These are phyloP conservation scores for Malacoraja senta DNA, from an alignment of 2,797 vertebrate genomes.

Conservation along the genomic window DNA sequence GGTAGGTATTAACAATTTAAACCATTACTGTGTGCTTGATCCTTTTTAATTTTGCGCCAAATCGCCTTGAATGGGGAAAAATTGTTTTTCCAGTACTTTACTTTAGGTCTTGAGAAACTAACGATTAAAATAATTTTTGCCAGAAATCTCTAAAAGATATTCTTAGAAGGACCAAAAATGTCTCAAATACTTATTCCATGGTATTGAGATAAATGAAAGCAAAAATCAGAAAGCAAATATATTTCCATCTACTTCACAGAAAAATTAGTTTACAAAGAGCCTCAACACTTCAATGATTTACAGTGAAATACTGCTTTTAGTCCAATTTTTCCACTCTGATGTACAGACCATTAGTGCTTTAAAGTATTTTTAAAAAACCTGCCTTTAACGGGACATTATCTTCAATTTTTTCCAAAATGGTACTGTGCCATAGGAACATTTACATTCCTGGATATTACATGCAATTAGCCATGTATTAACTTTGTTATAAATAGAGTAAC, in stretches of 20 bases:
- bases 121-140: neutral
- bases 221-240: no score
- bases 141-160: neutral
- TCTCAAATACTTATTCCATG: neutral
- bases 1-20: neutral
- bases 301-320: neutral
- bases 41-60: constrained; percentile 20
- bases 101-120: neutral
- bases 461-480: constrained; percentile 66
- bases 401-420: neutral
- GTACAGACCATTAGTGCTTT: neutral
- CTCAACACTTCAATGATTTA: neutral
- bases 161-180: neutral
- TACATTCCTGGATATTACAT: constrained; percentile 63
- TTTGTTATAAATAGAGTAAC: constrained; percentile 70
- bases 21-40: neutral
- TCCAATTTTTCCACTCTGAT: neutral
- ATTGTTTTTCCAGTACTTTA: neutral
- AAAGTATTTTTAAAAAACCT: neutral
- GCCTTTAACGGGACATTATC: neutral
- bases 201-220: neutral
- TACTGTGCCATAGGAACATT: constrained; percentile 62
- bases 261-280: neutral
- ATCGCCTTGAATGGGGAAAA: neutral
- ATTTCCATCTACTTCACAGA: neutral